Percentiles rank a stretch among this genome's conserved stretches.
phyloP scores from a whole-genome alignment of 2,888 invertebrate genomes.

The Habroteleia sp. region DNA sequence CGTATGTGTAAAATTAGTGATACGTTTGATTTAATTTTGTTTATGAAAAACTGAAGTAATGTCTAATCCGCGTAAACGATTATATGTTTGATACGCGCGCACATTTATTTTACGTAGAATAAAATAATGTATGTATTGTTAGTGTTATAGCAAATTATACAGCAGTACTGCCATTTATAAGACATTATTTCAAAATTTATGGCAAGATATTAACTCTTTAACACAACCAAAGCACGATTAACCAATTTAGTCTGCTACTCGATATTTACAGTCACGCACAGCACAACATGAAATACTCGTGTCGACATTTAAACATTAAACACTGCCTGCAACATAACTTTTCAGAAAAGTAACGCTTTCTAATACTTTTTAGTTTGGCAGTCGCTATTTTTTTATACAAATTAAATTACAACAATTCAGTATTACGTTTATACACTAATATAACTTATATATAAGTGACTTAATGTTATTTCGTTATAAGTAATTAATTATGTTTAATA shows the following conservation, averaged over 20 bases:
- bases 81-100: no score
- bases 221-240: constrained; percentile 66
- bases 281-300: constrained; percentile 46
- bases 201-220: constrained; percentile 42
- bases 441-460: no score
- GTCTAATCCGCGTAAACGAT: background rate
- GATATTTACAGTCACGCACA: constrained; percentile 54
- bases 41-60: constrained; percentile 16
- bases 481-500: no score
- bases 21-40: constrained; percentile 21
- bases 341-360: constrained; percentile 24
- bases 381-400: background rate
- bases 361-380: constrained; percentile 13
- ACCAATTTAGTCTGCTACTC: constrained; percentile 78
- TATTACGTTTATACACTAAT: no score
- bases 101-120: background rate
- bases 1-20: constrained; percentile 12
- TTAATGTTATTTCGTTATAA: no score
- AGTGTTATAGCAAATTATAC: no score
- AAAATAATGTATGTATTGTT: constrained; percentile 6
- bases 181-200: constrained; percentile 51
- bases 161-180: no score
- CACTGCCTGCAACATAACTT: constrained; percentile 38
- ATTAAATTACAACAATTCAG: background rate
- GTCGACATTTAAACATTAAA: constrained; percentile 38